These are phyloP conservation scores for Lycaon pictus DNA, from an alignment of 2,113 vertebrate genomes.

Conservation along the genomic window DNA sequence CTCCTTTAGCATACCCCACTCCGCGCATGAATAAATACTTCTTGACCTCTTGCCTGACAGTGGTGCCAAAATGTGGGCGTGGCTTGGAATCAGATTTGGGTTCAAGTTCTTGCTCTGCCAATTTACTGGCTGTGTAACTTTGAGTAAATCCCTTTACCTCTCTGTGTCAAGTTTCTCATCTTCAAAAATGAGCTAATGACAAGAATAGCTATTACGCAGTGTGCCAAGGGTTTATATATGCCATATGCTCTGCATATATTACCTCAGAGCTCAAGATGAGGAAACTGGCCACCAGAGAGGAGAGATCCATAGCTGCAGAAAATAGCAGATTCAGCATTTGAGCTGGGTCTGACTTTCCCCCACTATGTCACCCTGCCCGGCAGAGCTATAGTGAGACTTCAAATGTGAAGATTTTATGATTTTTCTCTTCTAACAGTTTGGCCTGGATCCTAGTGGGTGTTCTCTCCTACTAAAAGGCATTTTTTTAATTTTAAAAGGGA, in stretches of 20 bases:
- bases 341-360: background rate
- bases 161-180: constrained; percentile 23
- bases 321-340: background rate
- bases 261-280: background rate
- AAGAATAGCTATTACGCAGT: background rate
- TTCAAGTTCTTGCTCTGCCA: background rate
- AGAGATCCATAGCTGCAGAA: background rate
- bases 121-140: background rate
- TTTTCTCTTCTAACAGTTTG: background rate
- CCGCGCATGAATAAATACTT: background rate
- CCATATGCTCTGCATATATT: too few species aligned
- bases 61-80: background rate
- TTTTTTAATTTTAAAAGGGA: background rate
- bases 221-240: background rate
- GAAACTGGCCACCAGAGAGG: background rate
- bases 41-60: background rate
- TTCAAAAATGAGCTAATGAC: background rate
- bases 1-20: background rate
- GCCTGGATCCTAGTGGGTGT: background rate
- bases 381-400: background rate
- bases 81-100: background rate
- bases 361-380: background rate
- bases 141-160: background rate
- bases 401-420: background rate
- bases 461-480: background rate